phyloP scores from a whole-genome alignment of 2,888 invertebrate species.

The Hyles lineata region DNA sequence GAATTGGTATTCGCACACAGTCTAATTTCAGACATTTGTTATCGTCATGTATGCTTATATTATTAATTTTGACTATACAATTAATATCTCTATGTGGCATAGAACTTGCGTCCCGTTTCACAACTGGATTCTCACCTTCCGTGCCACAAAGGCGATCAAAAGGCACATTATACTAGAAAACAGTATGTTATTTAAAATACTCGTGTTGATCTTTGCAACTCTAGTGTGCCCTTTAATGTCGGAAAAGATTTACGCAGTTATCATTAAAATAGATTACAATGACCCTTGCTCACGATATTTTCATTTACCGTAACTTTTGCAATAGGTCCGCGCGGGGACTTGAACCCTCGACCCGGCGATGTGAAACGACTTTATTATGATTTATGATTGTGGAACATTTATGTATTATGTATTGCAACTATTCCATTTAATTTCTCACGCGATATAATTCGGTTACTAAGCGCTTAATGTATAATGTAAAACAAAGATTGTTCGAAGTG shows the following conservation, averaged over 20 bases:
- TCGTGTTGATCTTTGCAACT: background rate
- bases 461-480: too few species aligned
- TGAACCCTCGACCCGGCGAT: constrained; percentile 3
- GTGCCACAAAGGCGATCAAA: too few species aligned
- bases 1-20: too few species aligned
- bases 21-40: too few species aligned
- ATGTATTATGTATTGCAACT: background rate
- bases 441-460: background rate
- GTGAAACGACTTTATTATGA: constrained; percentile 22
- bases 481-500: too few species aligned
- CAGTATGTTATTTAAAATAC: background rate
- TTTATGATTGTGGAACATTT: constrained; percentile 8
- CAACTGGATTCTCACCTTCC: too few species aligned
- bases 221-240: constrained; percentile 2
- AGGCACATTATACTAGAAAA: too few species aligned
- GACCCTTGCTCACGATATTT: constrained; percentile 15
- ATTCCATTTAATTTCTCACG: background rate
- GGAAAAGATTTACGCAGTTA: constrained; percentile 10
- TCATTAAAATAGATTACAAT: constrained; percentile 13
- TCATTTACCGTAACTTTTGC: constrained; percentile 19
- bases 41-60: too few species aligned
- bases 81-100: too few species aligned
- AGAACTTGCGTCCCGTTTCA: too few species aligned
- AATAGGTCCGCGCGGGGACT: constrained; percentile 8
- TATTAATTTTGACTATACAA: too few species aligned